Conservation (phyloP, 2,113 vertebrate genomes). For the Tenrec ecaudatus region DNA sequence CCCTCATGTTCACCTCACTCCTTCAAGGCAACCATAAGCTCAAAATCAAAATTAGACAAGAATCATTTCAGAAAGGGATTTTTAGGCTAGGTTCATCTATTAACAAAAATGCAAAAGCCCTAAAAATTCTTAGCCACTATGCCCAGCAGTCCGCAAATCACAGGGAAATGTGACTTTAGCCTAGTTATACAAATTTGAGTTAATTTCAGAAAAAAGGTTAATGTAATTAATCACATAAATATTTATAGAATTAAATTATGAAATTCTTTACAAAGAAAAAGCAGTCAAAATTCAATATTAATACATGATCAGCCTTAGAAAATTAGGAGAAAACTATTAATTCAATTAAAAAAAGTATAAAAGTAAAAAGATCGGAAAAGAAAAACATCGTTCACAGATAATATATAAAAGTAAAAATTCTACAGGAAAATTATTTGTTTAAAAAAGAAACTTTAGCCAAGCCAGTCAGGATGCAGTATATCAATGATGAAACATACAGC, state of each 20-base stretch:
- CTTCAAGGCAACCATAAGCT: background rate
- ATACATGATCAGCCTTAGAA: background rate
- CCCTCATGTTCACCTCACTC: background rate
- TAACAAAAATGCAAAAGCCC: background rate
- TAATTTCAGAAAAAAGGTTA: background rate
- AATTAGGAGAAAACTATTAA: background rate
- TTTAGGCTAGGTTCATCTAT: background rate
- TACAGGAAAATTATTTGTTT: constrained; percentile 23
- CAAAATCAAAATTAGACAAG: constrained; percentile 17
- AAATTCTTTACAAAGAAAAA: background rate
- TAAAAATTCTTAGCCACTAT: constrained; percentile 36
- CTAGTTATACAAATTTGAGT: background rate
- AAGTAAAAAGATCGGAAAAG: constrained; percentile 4
- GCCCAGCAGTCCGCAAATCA: background rate
- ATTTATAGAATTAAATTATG: background rate
- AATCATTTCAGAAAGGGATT: constrained; percentile 17
- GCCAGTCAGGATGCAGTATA: too few species aligned
- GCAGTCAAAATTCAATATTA: constrained; percentile 39
- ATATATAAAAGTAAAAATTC: background rate
- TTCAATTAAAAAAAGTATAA: background rate
- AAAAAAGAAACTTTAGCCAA: too few species aligned
- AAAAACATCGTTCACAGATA: background rate
- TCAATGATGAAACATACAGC: too few species aligned
- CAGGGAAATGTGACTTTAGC: background rate
- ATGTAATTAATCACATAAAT: background rate